A percentile compares a stretch with the other conserved stretches of the same genome.
Conservation (phyloP, 2,113 vertebrate genomes). For the Lepidiolamprologus cunningtoni region DNA sequence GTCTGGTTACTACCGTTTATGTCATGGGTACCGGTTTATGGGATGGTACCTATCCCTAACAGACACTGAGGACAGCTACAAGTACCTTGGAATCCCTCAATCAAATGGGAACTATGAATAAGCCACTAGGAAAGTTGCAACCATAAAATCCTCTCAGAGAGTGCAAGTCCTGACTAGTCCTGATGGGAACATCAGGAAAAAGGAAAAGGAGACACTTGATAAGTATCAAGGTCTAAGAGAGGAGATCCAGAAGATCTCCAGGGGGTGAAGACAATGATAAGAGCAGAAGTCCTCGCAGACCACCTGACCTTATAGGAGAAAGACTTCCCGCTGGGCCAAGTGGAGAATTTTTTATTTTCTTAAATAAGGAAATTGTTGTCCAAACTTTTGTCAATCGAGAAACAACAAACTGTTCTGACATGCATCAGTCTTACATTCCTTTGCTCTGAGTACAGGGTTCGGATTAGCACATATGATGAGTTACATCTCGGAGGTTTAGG, state of each 20-base stretch:
- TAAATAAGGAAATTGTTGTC: not conserved
- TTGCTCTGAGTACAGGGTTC: not conserved
- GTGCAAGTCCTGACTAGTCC: not conserved
- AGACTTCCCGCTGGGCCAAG: not conserved
- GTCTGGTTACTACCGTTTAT: no score
- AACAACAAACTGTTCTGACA: not conserved
- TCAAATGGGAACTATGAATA: not conserved
- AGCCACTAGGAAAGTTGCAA: not conserved
- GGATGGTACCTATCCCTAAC: no score
- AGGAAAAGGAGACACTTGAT: not conserved
- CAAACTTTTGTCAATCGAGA: accelerated
- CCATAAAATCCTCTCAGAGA: not conserved
- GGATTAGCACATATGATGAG: not conserved
- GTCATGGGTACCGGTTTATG: no score
- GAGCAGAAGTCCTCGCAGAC: not conserved
- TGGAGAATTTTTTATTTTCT: not conserved
- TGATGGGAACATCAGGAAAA: not conserved
- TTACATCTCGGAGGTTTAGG: not conserved
- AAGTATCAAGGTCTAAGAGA: not conserved
- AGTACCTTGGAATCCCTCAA: not conserved
- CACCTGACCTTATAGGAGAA: not conserved
- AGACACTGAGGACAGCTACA: not conserved
- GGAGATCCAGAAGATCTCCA: not conserved
- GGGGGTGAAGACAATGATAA: not conserved
- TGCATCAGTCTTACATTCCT: not conserved